Conservation (phyloP, 2,797 vertebrate species). For the Chelon labrosus region DNA sequence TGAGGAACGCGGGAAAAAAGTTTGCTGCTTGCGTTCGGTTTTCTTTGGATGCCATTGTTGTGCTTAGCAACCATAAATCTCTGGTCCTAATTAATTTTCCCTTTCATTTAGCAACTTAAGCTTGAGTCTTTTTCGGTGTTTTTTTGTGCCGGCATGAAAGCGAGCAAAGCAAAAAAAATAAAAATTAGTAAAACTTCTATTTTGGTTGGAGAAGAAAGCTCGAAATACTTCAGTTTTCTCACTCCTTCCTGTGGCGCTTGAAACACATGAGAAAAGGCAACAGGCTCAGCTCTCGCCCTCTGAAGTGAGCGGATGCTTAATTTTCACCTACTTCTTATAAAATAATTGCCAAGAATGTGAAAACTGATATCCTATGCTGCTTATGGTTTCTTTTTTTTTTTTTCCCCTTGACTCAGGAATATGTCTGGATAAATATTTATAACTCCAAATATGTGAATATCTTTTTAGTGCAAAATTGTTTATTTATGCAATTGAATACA, state of each 20-base stretch:
- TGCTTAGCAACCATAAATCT: slow-evolving; percentile 46
- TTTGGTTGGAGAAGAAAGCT: slow-evolving; percentile 78
- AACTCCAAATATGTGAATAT: slow-evolving; percentile 84
- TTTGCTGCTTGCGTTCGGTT: slow-evolving; percentile 41
- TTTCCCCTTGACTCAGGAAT: slow-evolving; percentile 78
- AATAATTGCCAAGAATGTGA: slow-evolving; percentile 86
- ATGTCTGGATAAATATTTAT: slow-evolving; percentile 88
- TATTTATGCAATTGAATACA: slow-evolving; percentile 88
- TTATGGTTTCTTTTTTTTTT: slow-evolving; percentile 65
- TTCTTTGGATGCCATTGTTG: slow-evolving; percentile 45
- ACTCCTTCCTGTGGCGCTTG: slow-evolving; percentile 73
- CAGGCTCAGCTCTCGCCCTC: slow-evolving; percentile 71
- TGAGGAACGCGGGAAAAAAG: slow-evolving; percentile 17
- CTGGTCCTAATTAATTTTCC: slow-evolving; percentile 53
- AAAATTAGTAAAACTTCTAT: slow-evolving; percentile 71
- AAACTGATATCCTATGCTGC: slow-evolving; percentile 84
- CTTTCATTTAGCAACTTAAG: slow-evolving; percentile 42
- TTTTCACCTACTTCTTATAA: slow-evolving; percentile 85
- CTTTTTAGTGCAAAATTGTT: slow-evolving; percentile 85
- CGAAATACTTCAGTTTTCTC: slow-evolving; percentile 66
- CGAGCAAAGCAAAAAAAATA: slow-evolving; percentile 56
- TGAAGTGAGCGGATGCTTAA: slow-evolving; percentile 79
- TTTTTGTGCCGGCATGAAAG: slow-evolving; percentile 48
- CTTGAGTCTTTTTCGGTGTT: slow-evolving; percentile 24
- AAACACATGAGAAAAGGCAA: slow-evolving; percentile 80